Evolutionary conservation across 2,797 vertebrate species (phyloP).

Genomic region (Sebastes matsubarae): DNA sequence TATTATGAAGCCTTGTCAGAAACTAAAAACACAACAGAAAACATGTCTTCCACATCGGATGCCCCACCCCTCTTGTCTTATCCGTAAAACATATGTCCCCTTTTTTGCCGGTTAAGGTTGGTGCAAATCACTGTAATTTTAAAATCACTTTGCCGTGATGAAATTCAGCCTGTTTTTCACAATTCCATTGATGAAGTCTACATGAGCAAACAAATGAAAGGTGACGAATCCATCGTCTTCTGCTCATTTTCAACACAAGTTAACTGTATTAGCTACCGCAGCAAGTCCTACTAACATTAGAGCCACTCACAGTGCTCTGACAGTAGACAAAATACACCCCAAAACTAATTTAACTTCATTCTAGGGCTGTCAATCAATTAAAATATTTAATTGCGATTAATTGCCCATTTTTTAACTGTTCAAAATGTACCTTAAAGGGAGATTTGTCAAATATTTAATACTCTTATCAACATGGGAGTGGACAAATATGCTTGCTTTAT

Average conservation of each 20-base stretch:
- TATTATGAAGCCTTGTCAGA: background rate
- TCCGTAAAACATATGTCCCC: background rate
- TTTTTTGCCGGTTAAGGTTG: background rate
- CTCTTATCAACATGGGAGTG: no score
- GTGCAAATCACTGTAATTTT: background rate
- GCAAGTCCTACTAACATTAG: background rate
- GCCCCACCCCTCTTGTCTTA: background rate
- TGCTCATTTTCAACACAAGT: background rate
- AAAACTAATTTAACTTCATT: no score
- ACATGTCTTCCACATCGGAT: background rate
- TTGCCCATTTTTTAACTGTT: no score
- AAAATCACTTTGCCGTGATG: background rate
- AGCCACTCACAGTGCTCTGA: background rate
- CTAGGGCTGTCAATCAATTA: no score
- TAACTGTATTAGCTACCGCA: background rate
- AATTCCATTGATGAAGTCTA: background rate
- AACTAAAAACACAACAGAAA: background rate
- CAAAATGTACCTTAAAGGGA: no score
- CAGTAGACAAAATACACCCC: background rate
- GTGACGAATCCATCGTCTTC: background rate
- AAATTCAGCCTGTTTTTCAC: background rate
- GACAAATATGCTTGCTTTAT: no score
- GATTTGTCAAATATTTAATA: no score
- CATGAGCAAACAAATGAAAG: background rate
- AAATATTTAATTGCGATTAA: no score